These are phyloP conservation scores for Burhinus oedicnemus DNA, from an alignment of 2,113 vertebrate species.

Conservation along the genomic window DNA sequence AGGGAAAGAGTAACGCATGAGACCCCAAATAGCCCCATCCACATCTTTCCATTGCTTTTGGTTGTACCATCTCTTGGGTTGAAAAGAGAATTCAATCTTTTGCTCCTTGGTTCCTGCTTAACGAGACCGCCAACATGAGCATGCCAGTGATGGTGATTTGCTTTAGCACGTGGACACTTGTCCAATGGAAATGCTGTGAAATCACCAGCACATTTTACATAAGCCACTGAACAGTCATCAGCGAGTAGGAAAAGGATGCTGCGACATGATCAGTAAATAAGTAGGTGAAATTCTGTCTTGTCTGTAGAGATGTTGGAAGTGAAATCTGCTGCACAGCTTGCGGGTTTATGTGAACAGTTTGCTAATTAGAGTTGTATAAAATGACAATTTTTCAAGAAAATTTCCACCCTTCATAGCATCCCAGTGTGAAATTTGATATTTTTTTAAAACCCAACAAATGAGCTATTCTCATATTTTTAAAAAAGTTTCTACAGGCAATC, in stretches of 20 bases:
- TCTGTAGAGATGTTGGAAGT: constrained; percentile 61
- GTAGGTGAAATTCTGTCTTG: constrained; percentile 67
- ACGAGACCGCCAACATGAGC: not conserved
- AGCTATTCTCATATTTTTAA: constrained; percentile 33
- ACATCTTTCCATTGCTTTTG: not conserved
- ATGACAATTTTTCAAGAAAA: constrained; percentile 69
- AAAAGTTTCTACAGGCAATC: constrained; percentile 16
- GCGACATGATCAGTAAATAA: constrained; percentile 64
- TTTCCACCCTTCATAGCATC: constrained; percentile 59
- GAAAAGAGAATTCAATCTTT: constrained; percentile 6
- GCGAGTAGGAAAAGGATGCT: constrained; percentile 33
- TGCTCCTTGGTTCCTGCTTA: constrained; percentile 8
- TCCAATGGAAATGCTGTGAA: constrained; percentile 21
- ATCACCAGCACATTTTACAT: constrained; percentile 51
- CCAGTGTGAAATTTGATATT: constrained; percentile 35
- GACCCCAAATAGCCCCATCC: not conserved
- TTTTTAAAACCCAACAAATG: constrained; percentile 45
- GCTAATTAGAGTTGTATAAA: constrained; percentile 70
- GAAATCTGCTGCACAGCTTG: constrained; percentile 73
- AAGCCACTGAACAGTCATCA: constrained; percentile 39
- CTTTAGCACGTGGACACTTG: not conserved
- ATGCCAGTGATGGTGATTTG: constrained; percentile 7
- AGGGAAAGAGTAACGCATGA: not conserved
- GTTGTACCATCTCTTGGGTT: not conserved
- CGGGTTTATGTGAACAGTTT: constrained; percentile 69